Conservation (phyloP, 1,140 invertebrate species). For the Tetramorium simillimum region DNA sequence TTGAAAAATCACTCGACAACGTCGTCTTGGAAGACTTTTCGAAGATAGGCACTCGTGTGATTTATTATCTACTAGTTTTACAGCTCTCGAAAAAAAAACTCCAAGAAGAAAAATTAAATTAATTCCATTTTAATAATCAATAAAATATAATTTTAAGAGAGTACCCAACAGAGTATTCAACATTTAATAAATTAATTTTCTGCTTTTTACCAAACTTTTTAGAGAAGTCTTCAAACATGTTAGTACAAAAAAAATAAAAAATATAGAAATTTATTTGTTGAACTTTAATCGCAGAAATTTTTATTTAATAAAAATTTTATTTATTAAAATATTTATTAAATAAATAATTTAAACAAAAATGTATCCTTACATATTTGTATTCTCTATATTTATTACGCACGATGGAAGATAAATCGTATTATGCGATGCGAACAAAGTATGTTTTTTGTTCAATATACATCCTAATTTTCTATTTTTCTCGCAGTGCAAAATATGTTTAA, state of each 20-base stretch:
- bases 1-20: neutral
- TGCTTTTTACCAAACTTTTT: neutral
- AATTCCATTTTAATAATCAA: neutral
- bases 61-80: constrained; percentile 28
- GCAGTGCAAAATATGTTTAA: constrained; percentile 31
- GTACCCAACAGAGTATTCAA: too few species aligned
- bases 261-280: neutral
- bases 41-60: constrained; percentile 67
- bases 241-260: neutral
- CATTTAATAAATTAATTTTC: neutral
- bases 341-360: constrained; percentile 16
- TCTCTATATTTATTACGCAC: neutral
- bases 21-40: constrained; percentile 64
- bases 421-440: neutral
- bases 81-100: neutral
- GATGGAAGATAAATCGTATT: neutral
- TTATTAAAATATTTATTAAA: constrained; percentile 20
- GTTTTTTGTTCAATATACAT: neutral
- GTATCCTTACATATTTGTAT: neutral
- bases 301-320: neutral
- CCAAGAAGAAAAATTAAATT: neutral
- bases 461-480: constrained; percentile 16
- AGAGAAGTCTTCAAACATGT: neutral
- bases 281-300: neutral
- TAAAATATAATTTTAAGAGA: neutral